These are phyloP conservation scores for Mustela lutreola DNA, from an alignment of 2,113 vertebrate genomes.

Conservation along the genomic window DNA sequence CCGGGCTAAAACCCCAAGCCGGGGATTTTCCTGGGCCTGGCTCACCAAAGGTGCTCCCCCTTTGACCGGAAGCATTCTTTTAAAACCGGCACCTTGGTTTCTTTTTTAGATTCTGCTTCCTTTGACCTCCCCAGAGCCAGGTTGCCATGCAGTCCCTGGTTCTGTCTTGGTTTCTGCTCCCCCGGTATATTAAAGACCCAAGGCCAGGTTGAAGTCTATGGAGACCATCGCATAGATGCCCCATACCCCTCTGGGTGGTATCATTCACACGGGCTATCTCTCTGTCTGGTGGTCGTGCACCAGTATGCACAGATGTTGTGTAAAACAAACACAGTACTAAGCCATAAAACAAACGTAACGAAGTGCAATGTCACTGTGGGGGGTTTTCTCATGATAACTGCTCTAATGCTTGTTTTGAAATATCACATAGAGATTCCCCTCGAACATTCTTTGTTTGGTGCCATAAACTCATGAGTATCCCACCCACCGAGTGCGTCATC, in stretches of 20 bases:
- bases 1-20: neutral
- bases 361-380: neutral
- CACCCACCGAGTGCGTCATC: neutral
- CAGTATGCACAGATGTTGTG: neutral
- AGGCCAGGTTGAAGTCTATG: neutral
- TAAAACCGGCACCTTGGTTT: neutral
- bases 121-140: neutral
- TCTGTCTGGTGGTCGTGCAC: neutral
- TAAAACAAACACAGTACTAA: neutral
- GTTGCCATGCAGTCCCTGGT: neutral
- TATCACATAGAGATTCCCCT: neutral
- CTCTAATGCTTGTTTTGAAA: neutral
- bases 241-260: too few species aligned
- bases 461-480: neutral
- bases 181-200: neutral
- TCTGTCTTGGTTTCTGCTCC: neutral
- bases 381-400: neutral
- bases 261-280: neutral
- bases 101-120: neutral
- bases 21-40: conserved; percentile 66
- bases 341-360: neutral
- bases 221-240: neutral
- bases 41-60: neutral
- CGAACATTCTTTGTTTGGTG: neutral
- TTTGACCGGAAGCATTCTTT: neutral